Evolutionary conservation across 1,140 invertebrate genomes (phyloP), one percentile per base, ranked within the genome.

Genomic region (Sycobia sp.): DNA sequence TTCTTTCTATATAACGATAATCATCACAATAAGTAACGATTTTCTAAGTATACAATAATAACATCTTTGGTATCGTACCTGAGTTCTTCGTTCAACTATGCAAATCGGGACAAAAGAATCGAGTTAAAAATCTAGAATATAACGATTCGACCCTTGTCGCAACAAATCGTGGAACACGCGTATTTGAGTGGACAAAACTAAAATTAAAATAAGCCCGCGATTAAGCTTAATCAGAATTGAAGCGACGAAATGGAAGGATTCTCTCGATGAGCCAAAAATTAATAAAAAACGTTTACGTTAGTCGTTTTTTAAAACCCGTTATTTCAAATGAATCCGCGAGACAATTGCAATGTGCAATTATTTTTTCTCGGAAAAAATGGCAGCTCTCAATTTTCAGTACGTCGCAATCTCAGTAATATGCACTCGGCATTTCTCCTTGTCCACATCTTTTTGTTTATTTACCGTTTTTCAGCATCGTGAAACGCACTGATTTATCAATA

Each of bases 11-110:
- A 38, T 43, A 73, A 75, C 69, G 67, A 72, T 72, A 71, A 78
- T 69, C 69, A 71, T 76, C 72, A 75, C 72, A 73, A 78, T 71
- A 62, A 74, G 60, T 70, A 74, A 75, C 71, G 70, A 63, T 74
- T 68, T 50, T 59, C 73, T 74, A 57, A 73, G 73, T 73, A 78
- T 63, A 43, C n/a, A 68, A 68, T 73, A 73, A 74, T 68, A 65
- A 76, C 71, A 76, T 81, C 77, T 82, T 82, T 82, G 78, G 79
- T 80, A 79, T 80, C 66, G 65, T 76, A 76, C 76, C 80, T 80
- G 77, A 80, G 78, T 76, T 73, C 71, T 77, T 73, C 64, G 41
- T 73, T 68, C 22, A 70, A 69, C 34, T 34, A 38, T 18, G 11
- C 43, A 58, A 46, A 55, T n/a, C n/a, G n/a, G n/a, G n/a, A n/a